A percentile compares a stretch with the other conserved stretches of the same genome.
Evolutionary conservation across 2,888 invertebrate genomes (phyloP).

Genomic region (Meteorus cinctellus): DNA sequence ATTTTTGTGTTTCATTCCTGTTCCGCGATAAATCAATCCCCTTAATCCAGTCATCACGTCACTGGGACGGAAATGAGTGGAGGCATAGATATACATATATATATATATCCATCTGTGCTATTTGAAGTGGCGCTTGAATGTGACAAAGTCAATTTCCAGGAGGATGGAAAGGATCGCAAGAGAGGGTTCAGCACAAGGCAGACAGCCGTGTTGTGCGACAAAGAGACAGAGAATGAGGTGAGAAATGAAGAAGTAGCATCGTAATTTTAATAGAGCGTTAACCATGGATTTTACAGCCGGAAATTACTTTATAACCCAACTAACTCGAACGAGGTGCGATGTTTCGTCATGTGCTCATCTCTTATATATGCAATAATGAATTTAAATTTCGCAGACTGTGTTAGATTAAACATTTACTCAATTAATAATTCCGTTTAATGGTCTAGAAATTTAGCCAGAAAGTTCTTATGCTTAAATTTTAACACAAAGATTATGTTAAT

Average conservation of each 20-base stretch:
- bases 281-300: constrained; percentile 51
- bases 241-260: constrained; percentile 36
- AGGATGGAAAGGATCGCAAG: constrained; percentile 43
- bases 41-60: constrained; percentile 40
- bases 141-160: constrained; percentile 56
- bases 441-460: too few species aligned
- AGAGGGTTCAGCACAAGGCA: constrained; percentile 1
- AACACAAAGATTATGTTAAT: too few species aligned
- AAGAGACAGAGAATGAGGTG: constrained; percentile 5
- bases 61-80: constrained; percentile 40
- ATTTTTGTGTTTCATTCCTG: neutral
- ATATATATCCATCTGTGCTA: constrained; percentile 23
- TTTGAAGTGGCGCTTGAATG: constrained; percentile 26
- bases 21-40: constrained; percentile 40
- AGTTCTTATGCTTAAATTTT: too few species aligned
- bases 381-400: neutral
- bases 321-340: constrained; percentile 37
- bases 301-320: constrained; percentile 51
- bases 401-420: too few species aligned
- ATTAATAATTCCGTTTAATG: too few species aligned
- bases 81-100: constrained; percentile 17
- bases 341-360: neutral
- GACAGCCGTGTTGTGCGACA: constrained; percentile 1
- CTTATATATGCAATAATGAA: neutral
- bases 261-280: constrained; percentile 59